A percentile compares a stretch with the other conserved stretches of the same genome.
Evolutionary conservation across 2,113 vertebrate species (phyloP).

Genomic region (Centropus bengalensis): DNA sequence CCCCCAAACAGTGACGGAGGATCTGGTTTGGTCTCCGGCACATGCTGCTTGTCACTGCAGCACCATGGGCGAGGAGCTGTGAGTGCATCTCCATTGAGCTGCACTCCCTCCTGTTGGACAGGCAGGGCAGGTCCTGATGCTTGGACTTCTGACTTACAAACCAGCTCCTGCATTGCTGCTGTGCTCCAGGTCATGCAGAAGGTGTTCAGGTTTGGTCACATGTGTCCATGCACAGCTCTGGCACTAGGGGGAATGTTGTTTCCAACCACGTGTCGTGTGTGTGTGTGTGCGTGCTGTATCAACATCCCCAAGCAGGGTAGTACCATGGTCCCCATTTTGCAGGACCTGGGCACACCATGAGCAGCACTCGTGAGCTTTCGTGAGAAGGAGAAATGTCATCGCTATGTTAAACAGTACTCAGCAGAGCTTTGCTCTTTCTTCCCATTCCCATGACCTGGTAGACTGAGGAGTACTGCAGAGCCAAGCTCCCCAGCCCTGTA

Average conservation of each 20-base stretch:
- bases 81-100: not conserved
- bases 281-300: too few species aligned
- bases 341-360: too few species aligned
- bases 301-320: not conserved
- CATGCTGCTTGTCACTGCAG: fast-evolving
- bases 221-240: not conserved
- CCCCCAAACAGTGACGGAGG: fast-evolving
- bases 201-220: not conserved
- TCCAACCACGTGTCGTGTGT: too few species aligned
- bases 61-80: fast-evolving
- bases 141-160: fast-evolving
- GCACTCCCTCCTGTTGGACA: fast-evolving
- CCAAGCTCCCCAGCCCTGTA: not conserved
- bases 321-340: not conserved
- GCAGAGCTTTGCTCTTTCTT: not conserved
- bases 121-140: not conserved
- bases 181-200: not conserved
- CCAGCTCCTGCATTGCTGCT: not conserved
- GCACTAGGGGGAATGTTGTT: too few species aligned
- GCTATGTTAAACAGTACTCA: not conserved
- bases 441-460: not conserved
- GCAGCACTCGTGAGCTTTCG: not conserved
- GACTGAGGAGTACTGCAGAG: not conserved
- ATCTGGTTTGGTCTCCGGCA: not conserved
- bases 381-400: not conserved